These are phyloP conservation scores for Julus scanicus DNA, from an alignment of 2,888 invertebrate genomes.

Conservation along the genomic window DNA sequence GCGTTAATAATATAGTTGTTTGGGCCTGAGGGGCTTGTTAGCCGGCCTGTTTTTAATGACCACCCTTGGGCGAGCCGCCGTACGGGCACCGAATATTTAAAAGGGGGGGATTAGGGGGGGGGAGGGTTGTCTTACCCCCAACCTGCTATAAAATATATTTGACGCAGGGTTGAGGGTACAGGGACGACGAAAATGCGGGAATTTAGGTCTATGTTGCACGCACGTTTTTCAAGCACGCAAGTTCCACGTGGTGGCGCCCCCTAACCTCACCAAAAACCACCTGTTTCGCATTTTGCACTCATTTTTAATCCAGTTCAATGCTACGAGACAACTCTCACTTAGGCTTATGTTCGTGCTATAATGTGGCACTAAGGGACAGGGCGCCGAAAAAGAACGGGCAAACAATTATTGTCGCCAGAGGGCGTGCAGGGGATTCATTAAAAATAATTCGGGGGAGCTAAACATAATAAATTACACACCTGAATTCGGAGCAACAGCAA, in stretches of 20 bases:
- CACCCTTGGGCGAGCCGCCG: constrained; percentile 48
- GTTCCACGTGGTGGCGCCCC: constrained; percentile 37
- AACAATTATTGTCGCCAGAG: constrained; percentile 45
- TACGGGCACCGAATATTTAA: constrained; percentile 53
- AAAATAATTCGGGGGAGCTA: neutral
- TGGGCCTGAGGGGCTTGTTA: constrained; percentile 53
- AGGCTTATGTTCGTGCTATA: neutral
- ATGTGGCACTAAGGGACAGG: neutral
- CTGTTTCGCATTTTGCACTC: neutral
- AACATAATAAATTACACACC: constrained; percentile 36
- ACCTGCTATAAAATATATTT: neutral
- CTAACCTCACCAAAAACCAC: constrained; percentile 13
- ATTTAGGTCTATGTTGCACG: constrained; percentile 15
- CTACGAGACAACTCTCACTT: constrained; percentile 9
- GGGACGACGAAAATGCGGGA: constrained; percentile 31
- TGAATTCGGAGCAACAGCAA: constrained; percentile 13
- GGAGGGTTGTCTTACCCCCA: neutral
- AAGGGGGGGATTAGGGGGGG: neutral
- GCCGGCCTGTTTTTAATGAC: constrained; percentile 53
- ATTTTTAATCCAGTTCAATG: constrained; percentile 6
- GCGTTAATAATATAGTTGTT: constrained; percentile 54
- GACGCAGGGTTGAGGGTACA: constrained; percentile 4
- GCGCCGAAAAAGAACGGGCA: constrained; percentile 26
- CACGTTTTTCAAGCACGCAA: constrained; percentile 26
- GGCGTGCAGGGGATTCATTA: constrained; percentile 38